phyloP scores from a whole-genome alignment of 2,113 vertebrate species.

The Cebidichthys violaceus region DNA sequence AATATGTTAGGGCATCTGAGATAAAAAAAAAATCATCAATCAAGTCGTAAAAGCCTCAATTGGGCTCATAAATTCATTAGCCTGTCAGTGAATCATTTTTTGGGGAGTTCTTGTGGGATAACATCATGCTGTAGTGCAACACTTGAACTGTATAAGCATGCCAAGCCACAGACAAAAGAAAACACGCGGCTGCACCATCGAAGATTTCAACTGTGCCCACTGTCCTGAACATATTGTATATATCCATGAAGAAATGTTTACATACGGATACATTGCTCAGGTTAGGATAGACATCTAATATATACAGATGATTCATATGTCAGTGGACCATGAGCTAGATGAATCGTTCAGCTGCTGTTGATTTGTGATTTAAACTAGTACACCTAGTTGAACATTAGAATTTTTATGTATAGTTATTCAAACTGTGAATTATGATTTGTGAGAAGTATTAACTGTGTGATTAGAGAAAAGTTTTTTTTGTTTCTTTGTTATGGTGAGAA shows the following conservation, averaged over 20 bases:
- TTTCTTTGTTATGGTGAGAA: slow-evolving; percentile 39
- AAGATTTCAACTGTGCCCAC: slow-evolving; percentile 45
- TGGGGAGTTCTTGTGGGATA: slow-evolving; percentile 30
- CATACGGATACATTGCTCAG: slow-evolving; percentile 79
- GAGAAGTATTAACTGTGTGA: slow-evolving; percentile 40
- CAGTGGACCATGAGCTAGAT: slow-evolving; percentile 64
- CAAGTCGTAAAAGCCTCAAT: slow-evolving; percentile 11
- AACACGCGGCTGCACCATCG: slow-evolving; percentile 61
- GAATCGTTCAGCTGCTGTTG: slow-evolving; percentile 64
- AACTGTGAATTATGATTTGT: slow-evolving; percentile 61
- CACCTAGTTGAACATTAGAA: slow-evolving; percentile 55
- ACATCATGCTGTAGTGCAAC: slow-evolving; percentile 37
- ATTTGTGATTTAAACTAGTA: slow-evolving; percentile 72
- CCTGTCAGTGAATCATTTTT: slow-evolving; percentile 33
- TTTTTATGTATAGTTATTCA: slow-evolving; percentile 46
- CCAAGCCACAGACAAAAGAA: slow-evolving; percentile 50
- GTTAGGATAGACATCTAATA: slow-evolving; percentile 74
- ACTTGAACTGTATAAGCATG: slow-evolving; percentile 71
- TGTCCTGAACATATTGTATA: slow-evolving; percentile 68
- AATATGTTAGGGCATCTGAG: slow-evolving; percentile 64
- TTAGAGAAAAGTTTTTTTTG: slow-evolving; percentile 35
- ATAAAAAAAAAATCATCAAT: slow-evolving; percentile 29
- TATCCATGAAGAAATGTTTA: slow-evolving; percentile 80
- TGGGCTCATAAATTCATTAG: slow-evolving; percentile 30
- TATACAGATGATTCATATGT: slow-evolving; percentile 61